phyloP scores from a whole-genome alignment of 2,113 vertebrate genomes.

The Chiloscyllium plagiosum region DNA sequence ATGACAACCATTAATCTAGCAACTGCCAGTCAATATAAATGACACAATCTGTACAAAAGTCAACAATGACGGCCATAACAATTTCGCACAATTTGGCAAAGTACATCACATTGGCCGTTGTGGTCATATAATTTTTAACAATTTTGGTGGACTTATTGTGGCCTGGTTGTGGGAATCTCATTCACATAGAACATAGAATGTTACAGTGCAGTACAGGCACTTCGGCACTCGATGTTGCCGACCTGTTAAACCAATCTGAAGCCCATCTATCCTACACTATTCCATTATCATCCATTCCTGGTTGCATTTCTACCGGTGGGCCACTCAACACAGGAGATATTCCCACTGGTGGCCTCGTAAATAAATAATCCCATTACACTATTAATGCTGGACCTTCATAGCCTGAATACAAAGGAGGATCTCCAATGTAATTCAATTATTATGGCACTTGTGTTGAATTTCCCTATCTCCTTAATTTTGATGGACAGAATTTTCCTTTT shows the following conservation, averaged over 20 bases:
- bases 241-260: too few relatives aligned
- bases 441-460: too few relatives aligned
- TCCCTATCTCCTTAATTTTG: not conserved
- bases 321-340: not conserved
- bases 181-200: too few relatives aligned
- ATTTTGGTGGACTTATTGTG: constrained; percentile 84
- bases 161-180: constrained; percentile 62
- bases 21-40: not conserved
- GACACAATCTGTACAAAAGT: constrained; percentile 13
- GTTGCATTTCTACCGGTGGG: not conserved
- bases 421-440: not conserved
- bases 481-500: not conserved
- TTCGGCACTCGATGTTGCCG: too few relatives aligned
- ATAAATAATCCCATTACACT: not conserved
- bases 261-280: too few relatives aligned
- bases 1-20: too few relatives aligned
- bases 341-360: not conserved
- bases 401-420: not conserved
- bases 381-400: not conserved
- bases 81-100: too few relatives aligned
- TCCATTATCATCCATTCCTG: not conserved
- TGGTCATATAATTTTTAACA: constrained; percentile 50
- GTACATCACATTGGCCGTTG: not conserved
- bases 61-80: not conserved
- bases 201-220: too few relatives aligned